phyloP scores from a whole-genome alignment of 2,113 vertebrate genomes.

The Microtus montanus region DNA sequence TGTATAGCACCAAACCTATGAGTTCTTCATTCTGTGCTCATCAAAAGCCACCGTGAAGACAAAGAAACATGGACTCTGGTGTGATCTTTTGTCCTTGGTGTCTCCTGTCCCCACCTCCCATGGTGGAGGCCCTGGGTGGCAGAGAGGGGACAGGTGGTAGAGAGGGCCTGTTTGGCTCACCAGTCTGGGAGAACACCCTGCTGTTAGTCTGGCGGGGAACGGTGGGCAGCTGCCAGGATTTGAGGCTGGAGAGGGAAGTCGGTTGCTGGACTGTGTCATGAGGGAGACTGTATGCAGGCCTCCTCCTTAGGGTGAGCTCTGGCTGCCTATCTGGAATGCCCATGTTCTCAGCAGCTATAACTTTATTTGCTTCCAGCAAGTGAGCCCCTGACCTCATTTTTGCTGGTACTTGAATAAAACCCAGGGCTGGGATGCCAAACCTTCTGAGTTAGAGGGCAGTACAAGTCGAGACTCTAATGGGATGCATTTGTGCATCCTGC shows the following conservation, averaged over 20 bases:
- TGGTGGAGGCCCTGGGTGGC: not conserved
- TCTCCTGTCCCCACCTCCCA: no score
- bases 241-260: no score
- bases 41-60: not conserved
- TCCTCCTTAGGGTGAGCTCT: not conserved
- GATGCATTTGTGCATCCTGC: not conserved
- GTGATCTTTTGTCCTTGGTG: not conserved
- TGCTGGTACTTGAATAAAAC: not conserved
- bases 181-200: not conserved
- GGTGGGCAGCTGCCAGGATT: not conserved
- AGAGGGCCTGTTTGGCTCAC: not conserved
- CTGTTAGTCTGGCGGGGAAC: not conserved
- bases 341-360: not conserved
- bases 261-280: not conserved
- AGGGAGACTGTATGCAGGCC: no score
- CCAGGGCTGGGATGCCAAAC: not conserved
- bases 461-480: accelerated
- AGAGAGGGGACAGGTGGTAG: not conserved
- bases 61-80: not conserved
- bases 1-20: not conserved
- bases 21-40: not conserved
- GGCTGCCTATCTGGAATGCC: not conserved
- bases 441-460: not conserved
- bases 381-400: not conserved
- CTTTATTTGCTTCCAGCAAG: not conserved